Base-by-base conservation (phyloP, 2,888 invertebrate species). In the Heteropelma amictum region DNA sequence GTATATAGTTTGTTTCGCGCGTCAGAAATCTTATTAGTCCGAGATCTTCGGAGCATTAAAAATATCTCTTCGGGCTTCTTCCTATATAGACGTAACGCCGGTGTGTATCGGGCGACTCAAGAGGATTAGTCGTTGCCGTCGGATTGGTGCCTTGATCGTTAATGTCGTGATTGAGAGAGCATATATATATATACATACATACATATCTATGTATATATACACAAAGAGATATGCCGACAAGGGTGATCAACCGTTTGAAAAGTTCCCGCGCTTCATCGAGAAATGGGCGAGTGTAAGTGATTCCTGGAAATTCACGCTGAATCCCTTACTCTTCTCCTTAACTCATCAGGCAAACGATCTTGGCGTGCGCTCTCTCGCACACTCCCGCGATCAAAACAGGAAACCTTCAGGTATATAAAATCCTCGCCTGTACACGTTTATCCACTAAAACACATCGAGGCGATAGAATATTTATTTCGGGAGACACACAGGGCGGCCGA, bases 171-270 rank as follows among this genome's bases (percentile, higher is more conserved):
- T 76, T 73, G 70, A 64, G 21, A 63, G 58, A 58, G 58, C 58
- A 67, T 2, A 21, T n/a, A n/a, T n/a, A n/a, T n/a, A n/a, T n/a
- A n/a, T n/a, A n/a, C n/a, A n/a, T n/a, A n/a, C n/a, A n/a, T n/a
- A n/a, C n/a, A n/a, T n/a, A n/a, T n/a, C n/a, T n/a, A n/a, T n/a
- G n/a, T n/a, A n/a, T n/a, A 7, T 38, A 26, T 26, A 17, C 14
- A 49, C 67, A 67, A 65, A 70, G 53, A 67, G 51, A 74, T 68
- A 0, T 51, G 53, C 74, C 77, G 75, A 78, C 79, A 77, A 77
- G 76, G 53, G 67, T 60, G 67, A 67, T 75, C 76, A 74, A 53
- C 49, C 58, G 72, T 68, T 72, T 68, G 4, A 47, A 60, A 68
- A 68, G 19, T 68, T 68, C 49, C 49, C 58, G 61, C 49, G 49